A percentile compares a stretch with the other conserved stretches of the same genome.
phyloP scores from a whole-genome alignment of 1,140 invertebrate species.

The Solenopsis fugax region DNA sequence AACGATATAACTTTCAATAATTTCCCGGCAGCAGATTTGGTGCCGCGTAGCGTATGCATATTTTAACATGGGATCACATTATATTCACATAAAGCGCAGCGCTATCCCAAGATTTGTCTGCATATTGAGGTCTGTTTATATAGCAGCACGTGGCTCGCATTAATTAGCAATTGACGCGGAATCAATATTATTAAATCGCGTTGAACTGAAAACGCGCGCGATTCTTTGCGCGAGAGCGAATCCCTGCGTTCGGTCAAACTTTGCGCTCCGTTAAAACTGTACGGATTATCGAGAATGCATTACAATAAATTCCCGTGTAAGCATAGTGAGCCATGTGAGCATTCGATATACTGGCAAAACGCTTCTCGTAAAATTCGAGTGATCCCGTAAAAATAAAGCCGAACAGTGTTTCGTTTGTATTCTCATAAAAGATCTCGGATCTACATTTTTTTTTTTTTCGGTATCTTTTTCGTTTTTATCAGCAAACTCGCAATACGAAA shows the following conservation, averaged over 20 bases:
- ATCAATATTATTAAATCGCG: conserved; percentile 20
- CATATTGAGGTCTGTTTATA: conserved; percentile 5
- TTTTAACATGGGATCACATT: conserved; percentile 33
- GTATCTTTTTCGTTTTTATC: background rate
- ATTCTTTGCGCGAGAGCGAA: conserved; percentile 40
- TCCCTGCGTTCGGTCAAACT: conserved; percentile 68
- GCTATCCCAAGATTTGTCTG: conserved; percentile 34
- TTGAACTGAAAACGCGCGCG: background rate
- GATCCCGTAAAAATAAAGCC: conserved; percentile 73
- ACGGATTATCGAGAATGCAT: conserved; percentile 79
- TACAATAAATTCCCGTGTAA: conserved; percentile 77
- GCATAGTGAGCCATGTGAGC: conserved; percentile 68
- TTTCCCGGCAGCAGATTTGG: conserved; percentile 19
- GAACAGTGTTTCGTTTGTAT: conserved; percentile 60
- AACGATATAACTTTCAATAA: conserved; percentile 47
- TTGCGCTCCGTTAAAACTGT: conserved; percentile 76
- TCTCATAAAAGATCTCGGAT: conserved; percentile 52
- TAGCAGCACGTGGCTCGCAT: conserved; percentile 11
- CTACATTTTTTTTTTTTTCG: conserved; percentile 2
- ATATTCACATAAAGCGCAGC: conserved; percentile 42
- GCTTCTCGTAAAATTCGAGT: conserved; percentile 74
- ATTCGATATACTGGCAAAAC: conserved; percentile 66
- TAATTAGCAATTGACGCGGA: conserved; percentile 38
- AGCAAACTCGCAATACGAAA: background rate
- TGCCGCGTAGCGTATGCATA: background rate